Percentiles rank a stretch among this genome's conserved stretches.
phyloP scores from a whole-genome alignment of 1,140 invertebrate genomes.

The Phymorhynchus buccinoides region DNA sequence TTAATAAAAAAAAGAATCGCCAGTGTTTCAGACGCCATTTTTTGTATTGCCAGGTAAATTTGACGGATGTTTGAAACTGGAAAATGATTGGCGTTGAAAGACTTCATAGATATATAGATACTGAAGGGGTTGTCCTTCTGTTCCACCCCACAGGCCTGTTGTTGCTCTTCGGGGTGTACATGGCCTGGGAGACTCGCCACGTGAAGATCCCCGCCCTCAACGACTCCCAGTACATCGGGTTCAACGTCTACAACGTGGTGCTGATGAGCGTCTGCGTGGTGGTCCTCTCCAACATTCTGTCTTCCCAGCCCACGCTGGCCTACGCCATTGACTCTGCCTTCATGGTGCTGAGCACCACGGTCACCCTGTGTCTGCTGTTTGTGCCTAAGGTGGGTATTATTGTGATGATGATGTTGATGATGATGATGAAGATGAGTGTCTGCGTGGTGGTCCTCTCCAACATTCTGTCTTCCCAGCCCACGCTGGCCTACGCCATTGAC shows the following conservation, averaged over 20 bases:
- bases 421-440: background rate
- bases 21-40: too few species aligned
- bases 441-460: conserved; percentile 89
- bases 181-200: conserved; percentile 70
- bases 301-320: conserved; percentile 86
- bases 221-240: conserved; percentile 69
- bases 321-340: conserved; percentile 87
- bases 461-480: conserved; percentile 87
- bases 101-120: too few species aligned
- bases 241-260: conserved; percentile 93
- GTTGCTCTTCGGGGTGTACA: conserved; percentile 82
- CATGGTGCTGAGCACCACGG: conserved; percentile 88
- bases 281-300: conserved; percentile 87
- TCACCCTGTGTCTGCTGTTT: conserved; percentile 88
- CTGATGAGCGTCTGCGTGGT: conserved; percentile 90
- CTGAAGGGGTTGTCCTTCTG: too few species aligned
- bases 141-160: conserved; percentile 65
- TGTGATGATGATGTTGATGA: too few species aligned
- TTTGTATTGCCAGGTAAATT: too few species aligned
- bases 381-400: conserved; percentile 82
- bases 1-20: too few species aligned
- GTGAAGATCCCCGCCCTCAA: conserved; percentile 72
- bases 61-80: too few species aligned
- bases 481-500: conserved; percentile 87
- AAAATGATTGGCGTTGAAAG: too few species aligned